Base-by-base conservation (phyloP, 35 echinoderm and acorn worm genomes). In the Nesometra sesokonis region DNA sequence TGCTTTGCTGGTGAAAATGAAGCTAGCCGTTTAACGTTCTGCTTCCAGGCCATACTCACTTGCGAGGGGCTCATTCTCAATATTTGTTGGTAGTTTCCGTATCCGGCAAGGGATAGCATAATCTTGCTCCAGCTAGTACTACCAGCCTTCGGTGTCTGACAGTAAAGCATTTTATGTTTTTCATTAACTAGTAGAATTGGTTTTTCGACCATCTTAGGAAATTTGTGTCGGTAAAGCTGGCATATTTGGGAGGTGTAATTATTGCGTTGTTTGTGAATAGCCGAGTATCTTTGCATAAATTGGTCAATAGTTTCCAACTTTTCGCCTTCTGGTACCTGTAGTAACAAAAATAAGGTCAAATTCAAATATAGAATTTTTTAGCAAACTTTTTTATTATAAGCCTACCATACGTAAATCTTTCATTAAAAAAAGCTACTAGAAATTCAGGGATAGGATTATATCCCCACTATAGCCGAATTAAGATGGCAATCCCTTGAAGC, bases 101-200 rank as follows among this genome's bases (percentile, higher is more conserved):
- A 39, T 21, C 93, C 93, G 35, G 83, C 86, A 5, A 99, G 31
- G 11, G 92, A 87, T 0, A 99, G 86, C 23, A 99, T 86, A 32
- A 94, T 87, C 67, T 88, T 93, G 78, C 89, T 92, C 96, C 96
- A 99, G 80, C 90, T 94, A 0, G 90, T 92, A 17, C 87, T 90
- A 8, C 87, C 96, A 46, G 90, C 79, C 36, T 99, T 99, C 29
- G 93, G 92, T 33, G 92, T 89, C 17, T 80, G 86, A 35, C 96
- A 99, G 57, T 99, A 99, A 33, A 94, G 21, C 46, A 94, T 81
- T 80, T 92, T 89, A 57, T 99, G 81, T 79, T 94, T 90, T 21
- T 99, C 96, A 77, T 99, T 90, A 0, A 97, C 94, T 8, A 89
- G 29, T 17, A 93, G 52, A 2, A 27, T 11, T 27, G 52, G 52